A percentile compares a stretch with the other conserved stretches of the same genome.
Evolutionary conservation across 2,888 invertebrate species (phyloP).

Genomic region (Tetheella fluctuosa): DNA sequence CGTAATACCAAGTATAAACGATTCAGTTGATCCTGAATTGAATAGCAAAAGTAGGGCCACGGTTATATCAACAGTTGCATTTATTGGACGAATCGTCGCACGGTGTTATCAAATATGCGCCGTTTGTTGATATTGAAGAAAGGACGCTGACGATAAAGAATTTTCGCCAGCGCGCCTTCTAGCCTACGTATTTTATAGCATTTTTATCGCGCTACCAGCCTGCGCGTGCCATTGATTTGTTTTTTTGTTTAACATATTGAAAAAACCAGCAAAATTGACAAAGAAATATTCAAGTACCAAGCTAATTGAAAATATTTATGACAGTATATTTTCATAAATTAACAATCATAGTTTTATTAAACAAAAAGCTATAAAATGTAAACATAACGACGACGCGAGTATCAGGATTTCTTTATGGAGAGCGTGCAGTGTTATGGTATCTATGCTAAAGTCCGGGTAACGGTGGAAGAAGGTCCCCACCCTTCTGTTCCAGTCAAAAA

Average conservation of each 20-base stretch:
- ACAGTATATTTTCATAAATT: no score
- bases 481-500: no score
- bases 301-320: no score
- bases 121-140: slow-evolving; percentile 55
- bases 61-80: slow-evolving; percentile 66
- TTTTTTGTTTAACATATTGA: slow-evolving; percentile 26
- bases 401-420: no score
- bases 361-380: no score
- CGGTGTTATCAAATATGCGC: slow-evolving; percentile 73
- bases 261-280: background rate
- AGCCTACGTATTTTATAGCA: slow-evolving; percentile 69
- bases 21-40: background rate
- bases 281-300: background rate
- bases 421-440: no score
- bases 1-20: background rate
- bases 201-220: slow-evolving; percentile 61
- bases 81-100: slow-evolving; percentile 42
- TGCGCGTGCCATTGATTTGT: slow-evolving; percentile 43
- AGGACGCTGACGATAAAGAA: slow-evolving; percentile 64
- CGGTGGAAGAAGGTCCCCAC: no score
- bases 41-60: background rate
- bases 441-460: no score
- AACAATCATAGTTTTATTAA: no score
- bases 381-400: no score
- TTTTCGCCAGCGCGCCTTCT: slow-evolving; percentile 32